Evolutionary conservation across 2,113 vertebrate genomes (phyloP).

Genomic region (Plecotus auritus): DNA sequence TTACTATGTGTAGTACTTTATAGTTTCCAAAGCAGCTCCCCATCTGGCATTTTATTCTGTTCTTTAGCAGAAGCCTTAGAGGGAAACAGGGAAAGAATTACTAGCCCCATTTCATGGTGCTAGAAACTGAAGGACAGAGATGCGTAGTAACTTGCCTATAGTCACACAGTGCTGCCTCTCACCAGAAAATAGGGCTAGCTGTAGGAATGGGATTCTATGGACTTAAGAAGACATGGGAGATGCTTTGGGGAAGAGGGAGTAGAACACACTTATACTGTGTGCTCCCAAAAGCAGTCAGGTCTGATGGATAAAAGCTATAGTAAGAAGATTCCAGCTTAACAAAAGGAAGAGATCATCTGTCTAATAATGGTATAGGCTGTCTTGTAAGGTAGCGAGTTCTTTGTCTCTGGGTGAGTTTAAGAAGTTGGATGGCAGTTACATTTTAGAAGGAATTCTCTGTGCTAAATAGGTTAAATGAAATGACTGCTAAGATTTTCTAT

Average conservation of each 20-base stretch:
- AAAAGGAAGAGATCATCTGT: not conserved
- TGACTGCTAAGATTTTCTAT: slow-evolving; percentile 11
- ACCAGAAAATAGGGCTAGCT: not conserved
- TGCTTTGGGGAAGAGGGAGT: not conserved
- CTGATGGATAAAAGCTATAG: not conserved
- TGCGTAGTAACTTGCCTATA: not conserved
- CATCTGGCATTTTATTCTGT: slow-evolving; percentile 20
- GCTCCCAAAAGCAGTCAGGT: not conserved
- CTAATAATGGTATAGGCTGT: not conserved
- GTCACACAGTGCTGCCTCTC: not conserved
- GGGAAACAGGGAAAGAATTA: not conserved
- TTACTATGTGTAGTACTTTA: not conserved
- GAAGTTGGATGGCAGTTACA: not conserved
- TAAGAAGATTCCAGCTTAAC: not conserved
- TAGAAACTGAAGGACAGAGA: not conserved
- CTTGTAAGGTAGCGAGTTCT: not conserved
- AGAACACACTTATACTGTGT: not conserved
- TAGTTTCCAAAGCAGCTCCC: slow-evolving; percentile 8
- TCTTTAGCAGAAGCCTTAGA: slow-evolving; percentile 40
- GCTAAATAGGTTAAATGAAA: slow-evolving; percentile 15
- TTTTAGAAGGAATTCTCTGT: slow-evolving; percentile 15
- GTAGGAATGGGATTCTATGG: not conserved
- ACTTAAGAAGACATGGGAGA: not conserved
- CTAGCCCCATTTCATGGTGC: not conserved
- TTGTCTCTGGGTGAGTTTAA: not conserved